Percentiles rank a stretch among this genome's conserved stretches.
phyloP scores from a whole-genome alignment of 2,113 vertebrate genomes.

The Nycticebus coucang region DNA sequence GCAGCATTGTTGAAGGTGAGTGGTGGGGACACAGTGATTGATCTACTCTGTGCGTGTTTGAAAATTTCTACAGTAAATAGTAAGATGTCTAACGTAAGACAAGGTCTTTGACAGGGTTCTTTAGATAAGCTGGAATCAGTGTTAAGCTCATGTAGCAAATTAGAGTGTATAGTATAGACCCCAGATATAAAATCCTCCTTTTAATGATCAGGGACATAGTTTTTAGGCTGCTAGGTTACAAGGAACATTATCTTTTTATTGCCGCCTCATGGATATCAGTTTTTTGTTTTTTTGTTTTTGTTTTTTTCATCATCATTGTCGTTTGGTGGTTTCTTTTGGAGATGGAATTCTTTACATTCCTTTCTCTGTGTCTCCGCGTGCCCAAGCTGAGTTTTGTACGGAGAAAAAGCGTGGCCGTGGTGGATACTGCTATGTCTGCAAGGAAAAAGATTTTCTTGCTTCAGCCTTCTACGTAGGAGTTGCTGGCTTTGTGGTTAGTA shows the following conservation, averaged over 20 bases:
- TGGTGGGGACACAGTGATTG: neutral
- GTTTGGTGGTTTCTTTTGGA: no score
- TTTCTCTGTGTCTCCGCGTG: neutral
- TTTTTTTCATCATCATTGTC: neutral
- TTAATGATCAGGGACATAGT: neutral
- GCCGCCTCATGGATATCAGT: neutral
- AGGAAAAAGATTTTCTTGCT: neutral
- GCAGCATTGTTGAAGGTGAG: neutral
- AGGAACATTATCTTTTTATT: neutral
- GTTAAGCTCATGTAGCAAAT: neutral
- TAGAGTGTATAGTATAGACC: neutral
- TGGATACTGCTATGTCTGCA: neutral
- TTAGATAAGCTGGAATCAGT: neutral
- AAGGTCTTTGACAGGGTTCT: neutral
- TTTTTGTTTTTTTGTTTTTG: neutral
- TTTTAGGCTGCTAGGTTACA: neutral
- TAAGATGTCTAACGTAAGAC: neutral
- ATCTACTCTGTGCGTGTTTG: neutral
- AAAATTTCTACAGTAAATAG: neutral
- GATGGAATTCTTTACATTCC: neutral
- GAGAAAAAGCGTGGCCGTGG: neutral
- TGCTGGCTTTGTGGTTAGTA: neutral
- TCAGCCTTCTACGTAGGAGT: neutral
- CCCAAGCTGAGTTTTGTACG: neutral
- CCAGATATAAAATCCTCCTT: neutral